Evolutionary conservation across 2,113 vertebrate species (phyloP).

Genomic region (Plecturocebus donacophilus): DNA sequence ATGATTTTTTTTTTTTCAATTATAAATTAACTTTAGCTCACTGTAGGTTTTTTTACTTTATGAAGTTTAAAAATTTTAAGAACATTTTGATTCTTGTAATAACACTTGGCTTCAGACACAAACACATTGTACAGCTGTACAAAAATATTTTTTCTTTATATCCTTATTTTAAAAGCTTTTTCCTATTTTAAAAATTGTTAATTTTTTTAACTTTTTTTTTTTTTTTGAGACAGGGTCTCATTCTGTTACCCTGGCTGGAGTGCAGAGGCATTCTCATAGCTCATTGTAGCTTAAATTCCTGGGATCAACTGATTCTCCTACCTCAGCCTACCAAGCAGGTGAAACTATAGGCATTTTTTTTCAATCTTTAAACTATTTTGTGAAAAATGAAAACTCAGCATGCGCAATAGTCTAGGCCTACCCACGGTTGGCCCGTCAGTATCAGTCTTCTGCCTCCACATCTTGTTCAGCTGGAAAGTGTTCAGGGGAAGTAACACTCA

Average conservation of each 20-base stretch:
- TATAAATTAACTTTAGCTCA: background rate
- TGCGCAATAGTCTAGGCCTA: background rate
- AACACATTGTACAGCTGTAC: background rate
- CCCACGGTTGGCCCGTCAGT: background rate
- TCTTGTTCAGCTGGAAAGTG: background rate
- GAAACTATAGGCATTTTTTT: no score
- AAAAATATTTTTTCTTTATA: background rate
- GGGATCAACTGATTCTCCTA: background rate
- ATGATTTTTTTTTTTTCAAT: background rate
- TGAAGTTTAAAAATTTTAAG: background rate
- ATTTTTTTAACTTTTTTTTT: background rate
- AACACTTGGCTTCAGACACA: background rate
- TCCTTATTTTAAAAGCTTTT: background rate
- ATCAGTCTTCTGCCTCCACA: background rate
- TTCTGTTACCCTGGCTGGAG: background rate
- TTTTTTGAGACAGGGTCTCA: background rate
- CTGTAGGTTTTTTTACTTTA: background rate
- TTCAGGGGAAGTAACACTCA: background rate
- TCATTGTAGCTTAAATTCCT: background rate
- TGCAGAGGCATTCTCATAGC: background rate
- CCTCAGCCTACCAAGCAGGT: background rate
- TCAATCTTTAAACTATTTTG: background rate
- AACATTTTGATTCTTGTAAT: background rate
- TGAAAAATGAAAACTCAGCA: background rate
- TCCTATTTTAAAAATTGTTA: background rate